A percentile compares a stretch with the other conserved stretches of the same genome.
Conservation (phyloP, 2,113 vertebrate species). For the Camelus dromedarius region DNA sequence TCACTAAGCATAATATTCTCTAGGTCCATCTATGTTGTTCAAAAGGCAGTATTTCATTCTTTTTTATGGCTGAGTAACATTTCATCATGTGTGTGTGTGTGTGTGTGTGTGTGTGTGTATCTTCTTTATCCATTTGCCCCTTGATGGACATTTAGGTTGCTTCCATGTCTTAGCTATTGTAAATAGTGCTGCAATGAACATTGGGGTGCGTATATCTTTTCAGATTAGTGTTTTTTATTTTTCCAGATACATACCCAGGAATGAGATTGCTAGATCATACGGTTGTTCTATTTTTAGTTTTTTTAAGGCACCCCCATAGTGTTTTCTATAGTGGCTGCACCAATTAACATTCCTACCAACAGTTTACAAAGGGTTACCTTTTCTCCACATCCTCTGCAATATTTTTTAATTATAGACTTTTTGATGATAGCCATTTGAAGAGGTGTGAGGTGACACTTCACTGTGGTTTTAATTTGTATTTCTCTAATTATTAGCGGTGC, state of each 20-base stretch:
- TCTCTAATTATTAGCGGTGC: background rate
- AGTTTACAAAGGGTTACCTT: background rate
- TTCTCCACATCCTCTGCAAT: background rate
- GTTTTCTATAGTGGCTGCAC: background rate
- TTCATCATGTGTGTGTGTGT: background rate
- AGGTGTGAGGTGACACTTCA: background rate
- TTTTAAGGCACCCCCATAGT: background rate
- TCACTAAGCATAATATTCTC: background rate
- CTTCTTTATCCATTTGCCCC: background rate
- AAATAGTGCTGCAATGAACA: background rate
- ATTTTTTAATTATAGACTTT: background rate
- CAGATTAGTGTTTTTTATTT: background rate
- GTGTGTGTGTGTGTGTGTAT: background rate
- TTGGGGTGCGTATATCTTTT: background rate
- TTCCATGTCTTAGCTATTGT: background rate
- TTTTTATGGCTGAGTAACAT: background rate
- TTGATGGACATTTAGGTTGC: background rate
- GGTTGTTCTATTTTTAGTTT: background rate
- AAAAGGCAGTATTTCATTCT: background rate
- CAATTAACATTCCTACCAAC: background rate
- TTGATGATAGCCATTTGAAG: background rate
- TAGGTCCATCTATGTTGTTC: background rate
- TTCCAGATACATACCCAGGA: background rate
- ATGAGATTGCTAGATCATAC: background rate
- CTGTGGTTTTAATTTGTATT: background rate